A percentile compares a stretch with the other conserved stretches of the same genome.
Conservation (phyloP, 2,888 invertebrate species). For the Spicauda simplicius region DNA sequence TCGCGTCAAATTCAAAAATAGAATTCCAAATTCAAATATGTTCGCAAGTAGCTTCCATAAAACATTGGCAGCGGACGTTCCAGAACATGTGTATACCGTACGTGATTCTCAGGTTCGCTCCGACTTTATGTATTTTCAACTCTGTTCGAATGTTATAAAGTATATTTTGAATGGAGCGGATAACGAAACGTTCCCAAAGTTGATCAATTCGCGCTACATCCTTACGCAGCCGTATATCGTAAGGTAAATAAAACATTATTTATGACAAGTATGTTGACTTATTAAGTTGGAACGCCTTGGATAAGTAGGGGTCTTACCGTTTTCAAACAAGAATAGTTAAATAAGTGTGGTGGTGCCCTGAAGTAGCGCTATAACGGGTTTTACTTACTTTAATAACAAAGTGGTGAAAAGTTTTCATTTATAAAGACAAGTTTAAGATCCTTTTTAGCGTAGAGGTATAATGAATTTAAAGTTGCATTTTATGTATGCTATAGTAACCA, state of each 20-base stretch:
- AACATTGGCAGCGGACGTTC: slow-evolving; percentile 36
- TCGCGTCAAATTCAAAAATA: slow-evolving; percentile 16
- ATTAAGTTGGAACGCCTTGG: background rate
- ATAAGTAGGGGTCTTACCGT: no score
- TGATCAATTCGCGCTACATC: slow-evolving; percentile 32
- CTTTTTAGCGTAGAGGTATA: no score
- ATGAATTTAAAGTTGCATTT: no score
- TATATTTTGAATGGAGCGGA: slow-evolving; percentile 2
- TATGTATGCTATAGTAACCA: no score
- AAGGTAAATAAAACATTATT: slow-evolving; percentile 31
- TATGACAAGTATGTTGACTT: slow-evolving; percentile 12
- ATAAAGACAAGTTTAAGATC: no score
- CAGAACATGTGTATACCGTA: slow-evolving; percentile 35
- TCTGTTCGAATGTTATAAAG: background rate
- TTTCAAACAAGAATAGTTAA: no score
- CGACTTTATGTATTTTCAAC: background rate
- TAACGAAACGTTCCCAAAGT: slow-evolving; percentile 26
- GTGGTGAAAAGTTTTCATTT: no score
- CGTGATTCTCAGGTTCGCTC: slow-evolving; percentile 22
- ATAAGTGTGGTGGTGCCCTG: no score
- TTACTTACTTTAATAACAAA: no score
- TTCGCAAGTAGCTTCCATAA: slow-evolving; percentile 35
- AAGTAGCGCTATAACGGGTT: no score
- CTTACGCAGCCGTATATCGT: slow-evolving; percentile 26
- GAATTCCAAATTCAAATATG: slow-evolving; percentile 35